Percentiles rank a stretch among this genome's conserved stretches.
Evolutionary conservation across 2,888 invertebrate species (phyloP).

Genomic region (Ceratothoa steindachneri): DNA sequence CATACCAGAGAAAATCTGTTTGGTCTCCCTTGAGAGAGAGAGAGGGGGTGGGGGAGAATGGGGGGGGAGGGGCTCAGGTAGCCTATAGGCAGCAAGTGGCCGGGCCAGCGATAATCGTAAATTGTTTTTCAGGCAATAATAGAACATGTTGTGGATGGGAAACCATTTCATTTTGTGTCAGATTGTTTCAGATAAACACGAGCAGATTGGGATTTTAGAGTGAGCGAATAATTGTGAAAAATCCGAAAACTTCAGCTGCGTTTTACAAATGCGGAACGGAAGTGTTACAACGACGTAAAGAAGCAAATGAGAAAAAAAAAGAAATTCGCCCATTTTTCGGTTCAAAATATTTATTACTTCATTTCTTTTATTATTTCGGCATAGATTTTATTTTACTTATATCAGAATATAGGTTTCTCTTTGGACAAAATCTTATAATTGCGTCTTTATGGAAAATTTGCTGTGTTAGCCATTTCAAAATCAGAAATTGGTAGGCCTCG

Average conservation of each 20-base stretch:
- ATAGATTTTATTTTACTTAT: no score
- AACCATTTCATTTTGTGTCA: slow-evolving; percentile 13
- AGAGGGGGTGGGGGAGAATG: not conserved
- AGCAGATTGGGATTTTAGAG: not conserved
- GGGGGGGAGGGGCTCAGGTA: slow-evolving; percentile 10
- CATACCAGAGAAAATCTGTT: no score
- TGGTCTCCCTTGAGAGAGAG: no score
- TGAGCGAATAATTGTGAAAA: not conserved
- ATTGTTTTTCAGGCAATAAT: slow-evolving; percentile 40
- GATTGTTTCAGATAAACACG: slow-evolving; percentile 7
- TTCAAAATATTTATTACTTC: not conserved
- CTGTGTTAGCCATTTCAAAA: no score
- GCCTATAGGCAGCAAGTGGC: slow-evolving; percentile 19
- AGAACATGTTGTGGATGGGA: slow-evolving; percentile 23
- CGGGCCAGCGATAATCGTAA: slow-evolving; percentile 29
- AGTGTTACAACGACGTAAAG: not conserved
- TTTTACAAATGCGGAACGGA: not conserved
- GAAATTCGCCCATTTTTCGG: not conserved
- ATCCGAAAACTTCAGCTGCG: not conserved
- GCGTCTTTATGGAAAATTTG: no score
- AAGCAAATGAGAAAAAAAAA: not conserved
- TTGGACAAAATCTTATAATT: no score
- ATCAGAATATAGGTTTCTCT: no score
- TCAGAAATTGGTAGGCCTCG: no score
- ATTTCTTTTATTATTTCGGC: not conserved